These are phyloP conservation scores for Tinamus major DNA, from an alignment of 2,797 vertebrate genomes.

Conservation along the genomic window DNA sequence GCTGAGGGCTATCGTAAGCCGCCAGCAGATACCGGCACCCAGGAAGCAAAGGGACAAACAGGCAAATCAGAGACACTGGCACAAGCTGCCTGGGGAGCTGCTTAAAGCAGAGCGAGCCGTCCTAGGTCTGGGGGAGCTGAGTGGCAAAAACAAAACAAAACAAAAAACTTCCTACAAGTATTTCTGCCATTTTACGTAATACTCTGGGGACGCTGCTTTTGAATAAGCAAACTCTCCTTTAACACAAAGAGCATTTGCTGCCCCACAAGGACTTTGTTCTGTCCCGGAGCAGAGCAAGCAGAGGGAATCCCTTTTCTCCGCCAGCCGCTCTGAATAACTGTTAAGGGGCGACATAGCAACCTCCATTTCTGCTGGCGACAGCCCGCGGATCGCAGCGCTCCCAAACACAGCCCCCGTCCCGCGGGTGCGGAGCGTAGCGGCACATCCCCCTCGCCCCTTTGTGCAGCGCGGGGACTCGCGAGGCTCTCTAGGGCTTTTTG, in stretches of 20 bases:
- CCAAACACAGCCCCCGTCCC: conserved; percentile 24
- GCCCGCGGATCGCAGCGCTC: neutral
- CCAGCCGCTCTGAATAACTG: neutral
- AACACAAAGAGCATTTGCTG: neutral
- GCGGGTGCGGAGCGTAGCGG: conserved; percentile 29
- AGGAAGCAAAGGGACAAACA: neutral
- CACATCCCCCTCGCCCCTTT: conserved; percentile 56
- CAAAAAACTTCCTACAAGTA: neutral
- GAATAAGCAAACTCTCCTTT: neutral
- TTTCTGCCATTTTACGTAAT: neutral
- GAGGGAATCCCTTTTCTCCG: conserved; percentile 10
- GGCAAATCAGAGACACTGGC: too few relatives aligned
- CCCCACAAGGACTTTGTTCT: neutral
- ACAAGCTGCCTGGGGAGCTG: neutral
- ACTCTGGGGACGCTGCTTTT: neutral
- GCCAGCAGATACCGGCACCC: fast-evolving
- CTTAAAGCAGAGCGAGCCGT: neutral
- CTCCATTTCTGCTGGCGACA: neutral
- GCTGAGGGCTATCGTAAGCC: neutral
- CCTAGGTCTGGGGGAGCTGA: neutral
- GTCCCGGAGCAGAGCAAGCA: neutral
- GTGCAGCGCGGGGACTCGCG: conserved; percentile 20
- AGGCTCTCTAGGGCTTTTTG: conserved; percentile 65
- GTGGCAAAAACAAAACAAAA: neutral
- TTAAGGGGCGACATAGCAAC: neutral